phyloP scores from a whole-genome alignment of 30 jellyfish, hydroid and myxozoan species.

The Aurelia sp. region DNA sequence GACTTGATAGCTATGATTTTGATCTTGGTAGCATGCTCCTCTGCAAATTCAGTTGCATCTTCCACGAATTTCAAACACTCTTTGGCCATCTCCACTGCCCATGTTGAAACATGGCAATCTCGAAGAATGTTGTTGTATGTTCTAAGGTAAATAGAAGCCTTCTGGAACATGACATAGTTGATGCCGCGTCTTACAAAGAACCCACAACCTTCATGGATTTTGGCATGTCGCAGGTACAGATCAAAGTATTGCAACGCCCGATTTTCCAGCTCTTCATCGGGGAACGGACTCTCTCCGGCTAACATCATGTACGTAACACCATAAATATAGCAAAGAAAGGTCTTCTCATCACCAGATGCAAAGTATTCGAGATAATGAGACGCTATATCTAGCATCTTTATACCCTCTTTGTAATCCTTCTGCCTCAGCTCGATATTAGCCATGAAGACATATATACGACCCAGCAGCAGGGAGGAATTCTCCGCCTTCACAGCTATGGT shows the following conservation, averaged over 20 bases:
- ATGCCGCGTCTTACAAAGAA: slow-evolving; percentile 19
- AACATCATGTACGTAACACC: slow-evolving; percentile 9
- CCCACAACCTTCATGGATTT: slow-evolving; percentile 17
- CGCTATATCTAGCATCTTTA: background rate
- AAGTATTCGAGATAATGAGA: background rate
- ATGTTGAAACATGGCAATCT: background rate
- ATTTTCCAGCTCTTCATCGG: background rate
- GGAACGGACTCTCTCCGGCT: background rate
- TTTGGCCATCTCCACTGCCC: slow-evolving; percentile 7
- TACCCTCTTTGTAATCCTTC: background rate
- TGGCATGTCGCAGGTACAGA: slow-evolving; percentile 28
- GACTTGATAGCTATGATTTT: background rate
- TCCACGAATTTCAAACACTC: slow-evolving; percentile 3
- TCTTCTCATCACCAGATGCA: slow-evolving; percentile 11
- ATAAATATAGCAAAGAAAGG: slow-evolving; percentile 13
- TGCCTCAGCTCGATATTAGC: background rate
- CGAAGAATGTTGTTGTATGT: background rate
- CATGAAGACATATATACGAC: background rate
- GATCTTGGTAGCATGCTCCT: background rate
- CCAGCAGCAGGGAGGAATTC: slow-evolving; percentile 8
- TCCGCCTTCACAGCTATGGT: background rate
- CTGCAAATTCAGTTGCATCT: background rate
- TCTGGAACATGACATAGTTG: slow-evolving; percentile 5
- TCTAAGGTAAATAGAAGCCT: slow-evolving; percentile 8
- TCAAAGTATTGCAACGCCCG: slow-evolving; percentile 2